Evolutionary conservation across 2,113 vertebrate genomes (phyloP), one percentile per base, ranked within the genome.

Genomic region (Hippoglossus stenolepis): DNA sequence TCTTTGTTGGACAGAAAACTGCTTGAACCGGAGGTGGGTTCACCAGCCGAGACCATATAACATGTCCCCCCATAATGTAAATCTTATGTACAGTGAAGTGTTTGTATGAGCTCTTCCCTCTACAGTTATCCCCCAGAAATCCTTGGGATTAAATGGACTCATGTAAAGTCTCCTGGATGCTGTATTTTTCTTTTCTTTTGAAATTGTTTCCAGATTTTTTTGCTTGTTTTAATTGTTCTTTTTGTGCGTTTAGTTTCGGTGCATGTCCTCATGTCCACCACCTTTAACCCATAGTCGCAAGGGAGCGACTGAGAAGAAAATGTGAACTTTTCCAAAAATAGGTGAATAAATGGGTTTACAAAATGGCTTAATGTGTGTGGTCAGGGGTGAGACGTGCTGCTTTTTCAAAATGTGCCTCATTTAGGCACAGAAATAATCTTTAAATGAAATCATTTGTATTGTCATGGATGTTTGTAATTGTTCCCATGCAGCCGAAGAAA

Each of bases 61-160:
- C 79, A 80, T 81, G 74, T 75, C 60, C 76, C 70, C 64, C 77
- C 62, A 28, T 72, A 68, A 63, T 92, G 90, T 92, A 92, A 91
- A 91, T 91, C 89, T 92, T 90, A 85, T 93, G 92, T 92, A 92
- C 88, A 91, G 80, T 85, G 75, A 85, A 90, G 90, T 89, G 91
- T 92, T 91, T 92, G 91, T 90, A 91, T 65, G 73, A 88, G 85
- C 87, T 81, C 87, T 84, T 82, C 60, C 84, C 80, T 84, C 87
- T 83, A 74, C 85, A 86, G 60, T 62, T 69, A 5, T 23, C 56
- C 53, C 73, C 47, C 82, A 83, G 21, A 82, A 64, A 86, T 70
- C 70, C 56, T 82, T 84, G 73, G 80, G 83, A 93, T 93, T 92
- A 93, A 93, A 93, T 57, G 49, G 87, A 86, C 65, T 83, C 76